Conservation (phyloP, 2,113 vertebrate species). For the Epinephelus lanceolatus region DNA sequence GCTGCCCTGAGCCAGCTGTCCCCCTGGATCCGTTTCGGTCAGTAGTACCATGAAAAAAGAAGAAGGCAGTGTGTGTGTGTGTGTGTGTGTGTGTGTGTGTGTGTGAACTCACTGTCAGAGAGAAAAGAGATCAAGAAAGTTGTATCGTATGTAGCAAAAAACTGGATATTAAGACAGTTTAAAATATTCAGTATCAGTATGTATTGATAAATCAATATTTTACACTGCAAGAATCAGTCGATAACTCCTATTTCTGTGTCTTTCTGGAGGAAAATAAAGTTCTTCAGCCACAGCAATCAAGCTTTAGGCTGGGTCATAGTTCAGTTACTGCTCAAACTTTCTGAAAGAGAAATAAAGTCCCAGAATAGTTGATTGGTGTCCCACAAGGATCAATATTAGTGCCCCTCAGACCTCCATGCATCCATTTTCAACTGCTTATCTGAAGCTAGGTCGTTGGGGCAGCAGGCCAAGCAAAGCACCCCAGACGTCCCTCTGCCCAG, state of each 20-base stretch:
- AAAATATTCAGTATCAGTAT: too few relatives aligned
- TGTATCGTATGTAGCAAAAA: too few relatives aligned
- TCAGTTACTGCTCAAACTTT: not conserved
- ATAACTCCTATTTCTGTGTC: not conserved
- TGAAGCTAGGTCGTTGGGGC: too few relatives aligned
- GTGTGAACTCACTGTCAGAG: too few relatives aligned
- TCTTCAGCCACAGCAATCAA: not conserved
- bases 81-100: too few relatives aligned
- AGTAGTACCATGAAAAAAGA: slow-evolving; percentile 53
- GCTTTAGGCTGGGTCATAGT: not conserved
- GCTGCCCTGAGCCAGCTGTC: slow-evolving; percentile 90
- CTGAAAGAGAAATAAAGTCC: not conserved
- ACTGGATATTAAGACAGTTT: too few relatives aligned
- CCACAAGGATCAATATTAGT: slow-evolving; percentile 1
- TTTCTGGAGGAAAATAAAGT: not conserved
- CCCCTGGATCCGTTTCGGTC: slow-evolving; percentile 92
- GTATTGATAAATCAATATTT: too few relatives aligned
- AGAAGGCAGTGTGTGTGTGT: too few relatives aligned
- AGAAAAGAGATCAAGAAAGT: too few relatives aligned
- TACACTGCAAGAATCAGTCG: too few relatives aligned
- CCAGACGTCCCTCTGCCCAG: too few relatives aligned
- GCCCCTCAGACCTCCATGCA: not conserved
- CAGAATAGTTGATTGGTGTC: not conserved
- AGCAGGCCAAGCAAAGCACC: not conserved
- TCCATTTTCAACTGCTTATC: too few relatives aligned